Evolutionary conservation across 2,888 invertebrate species (phyloP).

Genomic region (Eumacrocentrus americanus): DNA sequence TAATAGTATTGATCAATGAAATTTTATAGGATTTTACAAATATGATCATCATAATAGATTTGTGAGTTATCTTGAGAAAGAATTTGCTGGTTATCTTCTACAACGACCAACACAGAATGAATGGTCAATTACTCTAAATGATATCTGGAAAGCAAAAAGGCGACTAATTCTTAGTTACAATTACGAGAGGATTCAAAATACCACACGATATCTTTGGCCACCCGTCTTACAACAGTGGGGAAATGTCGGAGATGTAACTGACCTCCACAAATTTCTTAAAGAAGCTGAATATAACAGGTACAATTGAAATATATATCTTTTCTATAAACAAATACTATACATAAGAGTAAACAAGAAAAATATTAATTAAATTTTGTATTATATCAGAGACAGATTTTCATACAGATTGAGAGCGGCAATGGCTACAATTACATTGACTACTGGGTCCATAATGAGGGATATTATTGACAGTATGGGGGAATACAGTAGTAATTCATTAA

Average conservation of each 20-base stretch:
- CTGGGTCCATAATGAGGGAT: constrained; percentile 67
- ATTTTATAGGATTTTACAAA: not conserved
- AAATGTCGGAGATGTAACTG: no score
- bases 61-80: not conserved
- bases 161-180: no score
- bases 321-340: no score
- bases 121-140: not conserved
- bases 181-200: not conserved
- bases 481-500: no score
- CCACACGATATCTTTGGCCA: not conserved
- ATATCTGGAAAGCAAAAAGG: not conserved
- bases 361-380: not conserved
- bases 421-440: no score
- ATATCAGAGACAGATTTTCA: constrained; percentile 17
- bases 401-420: constrained; percentile 66
- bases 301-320: no score
- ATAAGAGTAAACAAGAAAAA: not conserved
- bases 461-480: not conserved
- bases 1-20: not conserved
- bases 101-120: no score
- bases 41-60: no score
- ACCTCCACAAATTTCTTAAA: no score
- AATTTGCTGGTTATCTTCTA: no score
- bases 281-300: no score
- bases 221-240: no score